phyloP scores from a whole-genome alignment of 2,797 vertebrate species.

The Brachymystax lenok region DNA sequence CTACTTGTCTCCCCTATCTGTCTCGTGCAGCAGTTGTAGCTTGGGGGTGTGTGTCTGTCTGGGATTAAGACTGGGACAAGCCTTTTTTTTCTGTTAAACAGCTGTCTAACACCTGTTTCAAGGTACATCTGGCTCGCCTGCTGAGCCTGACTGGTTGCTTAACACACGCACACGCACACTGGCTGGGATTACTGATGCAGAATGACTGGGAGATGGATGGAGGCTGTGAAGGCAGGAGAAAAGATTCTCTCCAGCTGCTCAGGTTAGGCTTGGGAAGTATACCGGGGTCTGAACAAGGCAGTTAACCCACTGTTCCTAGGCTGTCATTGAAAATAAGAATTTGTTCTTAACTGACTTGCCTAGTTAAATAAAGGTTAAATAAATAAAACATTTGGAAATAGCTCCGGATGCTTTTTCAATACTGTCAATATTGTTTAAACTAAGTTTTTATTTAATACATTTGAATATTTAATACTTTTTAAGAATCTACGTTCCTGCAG shows the following conservation, averaged over 20 bases:
- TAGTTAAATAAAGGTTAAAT: no score
- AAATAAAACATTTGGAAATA: no score
- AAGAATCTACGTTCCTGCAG: no score
- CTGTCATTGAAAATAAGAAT: no score
- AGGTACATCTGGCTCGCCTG: constrained; percentile 12
- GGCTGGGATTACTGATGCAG: constrained; percentile 18
- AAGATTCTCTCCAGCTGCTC: neutral
- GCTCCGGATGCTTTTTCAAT: no score
- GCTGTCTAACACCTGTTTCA: constrained; percentile 33
- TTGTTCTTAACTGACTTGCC: no score
- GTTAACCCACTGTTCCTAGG: no score
- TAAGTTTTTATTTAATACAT: no score
- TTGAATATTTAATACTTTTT: no score
- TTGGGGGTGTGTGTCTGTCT: neutral
- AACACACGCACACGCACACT: neutral
- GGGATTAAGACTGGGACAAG: neutral
- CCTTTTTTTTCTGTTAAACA: constrained; percentile 26
- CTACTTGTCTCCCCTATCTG: neutral
- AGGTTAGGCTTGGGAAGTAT: neutral
- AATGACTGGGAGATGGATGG: constrained; percentile 1
- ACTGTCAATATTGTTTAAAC: no score
- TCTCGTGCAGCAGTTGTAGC: neutral
- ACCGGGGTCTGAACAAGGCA: no score
- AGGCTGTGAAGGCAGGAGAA: neutral
- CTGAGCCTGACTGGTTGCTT: constrained; percentile 12